These are phyloP conservation scores for Macrobrachium rosenbergii DNA, from an alignment of 1,140 invertebrate species.

Conservation along the genomic window DNA sequence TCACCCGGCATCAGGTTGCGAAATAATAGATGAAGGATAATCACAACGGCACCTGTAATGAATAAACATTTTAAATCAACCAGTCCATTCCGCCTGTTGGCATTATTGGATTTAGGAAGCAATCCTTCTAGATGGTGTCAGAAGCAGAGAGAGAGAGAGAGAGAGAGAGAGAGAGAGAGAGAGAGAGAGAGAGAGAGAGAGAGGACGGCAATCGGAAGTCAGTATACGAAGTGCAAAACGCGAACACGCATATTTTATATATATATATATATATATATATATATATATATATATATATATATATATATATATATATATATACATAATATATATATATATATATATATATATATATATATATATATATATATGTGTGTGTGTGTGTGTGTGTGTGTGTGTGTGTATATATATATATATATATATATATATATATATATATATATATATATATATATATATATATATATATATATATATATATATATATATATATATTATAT, in stretches of 20 bases:
- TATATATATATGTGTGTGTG: neutral
- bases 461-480: too few species aligned
- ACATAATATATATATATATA: neutral
- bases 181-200: conserved; percentile 14
- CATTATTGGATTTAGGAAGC: too few species aligned
- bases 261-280: neutral
- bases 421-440: neutral
- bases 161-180: conserved; percentile 3
- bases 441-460: too few species aligned
- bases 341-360: neutral
- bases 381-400: neutral
- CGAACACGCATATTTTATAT: too few species aligned
- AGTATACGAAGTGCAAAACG: too few species aligned
- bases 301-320: neutral
- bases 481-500: too few species aligned
- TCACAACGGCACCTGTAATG: too few species aligned
- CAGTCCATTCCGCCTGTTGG: too few species aligned
- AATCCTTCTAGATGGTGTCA: neutral
- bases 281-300: neutral
- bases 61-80: too few species aligned
- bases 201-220: too few species aligned
- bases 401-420: conserved; percentile 1
- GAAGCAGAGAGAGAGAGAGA: neutral
- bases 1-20: too few species aligned
- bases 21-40: too few species aligned